Conservation (phyloP, 2,888 invertebrate genomes). For the Dermolepida albohirtum region DNA sequence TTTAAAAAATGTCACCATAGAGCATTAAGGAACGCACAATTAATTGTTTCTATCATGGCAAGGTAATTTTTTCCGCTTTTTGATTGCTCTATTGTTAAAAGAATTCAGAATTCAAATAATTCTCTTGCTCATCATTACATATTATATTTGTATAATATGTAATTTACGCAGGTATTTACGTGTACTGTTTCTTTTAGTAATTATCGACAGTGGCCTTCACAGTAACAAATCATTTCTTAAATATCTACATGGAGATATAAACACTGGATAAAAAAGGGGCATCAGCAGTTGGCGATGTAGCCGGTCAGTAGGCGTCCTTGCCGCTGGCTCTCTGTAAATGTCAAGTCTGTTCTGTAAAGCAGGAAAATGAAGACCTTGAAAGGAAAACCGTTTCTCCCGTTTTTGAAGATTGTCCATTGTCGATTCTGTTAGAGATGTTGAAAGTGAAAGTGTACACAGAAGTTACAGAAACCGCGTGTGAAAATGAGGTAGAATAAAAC, state of each 20-base stretch:
- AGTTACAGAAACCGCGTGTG: constrained; percentile 13
- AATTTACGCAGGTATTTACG: too few species aligned
- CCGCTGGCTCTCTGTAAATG: constrained; percentile 39
- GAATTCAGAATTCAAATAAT: too few species aligned
- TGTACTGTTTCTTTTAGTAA: too few species aligned
- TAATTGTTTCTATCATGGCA: too few species aligned
- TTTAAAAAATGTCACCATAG: too few species aligned
- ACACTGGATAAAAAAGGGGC: constrained; percentile 9
- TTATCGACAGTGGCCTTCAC: too few species aligned
- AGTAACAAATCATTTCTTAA: not conserved
- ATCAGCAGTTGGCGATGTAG: constrained; percentile 14
- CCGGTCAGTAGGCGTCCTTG: constrained; percentile 42
- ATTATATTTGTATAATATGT: too few species aligned
- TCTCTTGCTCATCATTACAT: too few species aligned
- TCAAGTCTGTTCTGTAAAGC: constrained; percentile 30
- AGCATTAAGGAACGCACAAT: too few species aligned
- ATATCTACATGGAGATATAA: not conserved
- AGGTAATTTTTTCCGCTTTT: too few species aligned
- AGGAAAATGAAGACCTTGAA: constrained; percentile 30
- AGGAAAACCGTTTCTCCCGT: constrained; percentile 23
- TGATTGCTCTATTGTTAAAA: too few species aligned
- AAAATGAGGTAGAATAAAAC: not conserved
- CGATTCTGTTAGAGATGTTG: not conserved
- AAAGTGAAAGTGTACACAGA: constrained; percentile 30
- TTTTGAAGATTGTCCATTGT: constrained; percentile 22